These are phyloP conservation scores for Myotis pilosus DNA, from an alignment of 2,797 vertebrate species.

Conservation along the genomic window DNA sequence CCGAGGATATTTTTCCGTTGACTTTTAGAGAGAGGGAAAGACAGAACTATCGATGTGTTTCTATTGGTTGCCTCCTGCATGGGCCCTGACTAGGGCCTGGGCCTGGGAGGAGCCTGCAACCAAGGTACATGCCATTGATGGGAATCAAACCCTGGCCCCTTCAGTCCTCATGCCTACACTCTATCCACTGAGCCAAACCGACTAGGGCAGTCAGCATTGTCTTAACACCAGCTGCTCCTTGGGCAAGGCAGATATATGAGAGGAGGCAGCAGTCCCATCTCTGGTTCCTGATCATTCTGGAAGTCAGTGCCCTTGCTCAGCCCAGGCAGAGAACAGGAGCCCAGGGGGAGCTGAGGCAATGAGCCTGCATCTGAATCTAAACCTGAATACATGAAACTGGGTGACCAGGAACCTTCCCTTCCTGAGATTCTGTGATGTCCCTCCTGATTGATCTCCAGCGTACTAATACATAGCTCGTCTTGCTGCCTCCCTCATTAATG, in stretches of 20 bases:
- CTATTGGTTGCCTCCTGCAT: no score
- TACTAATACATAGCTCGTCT: neutral
- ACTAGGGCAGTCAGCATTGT: neutral
- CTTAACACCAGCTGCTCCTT: neutral
- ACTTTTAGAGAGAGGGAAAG: no score
- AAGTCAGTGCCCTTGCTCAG: neutral
- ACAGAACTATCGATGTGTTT: no score
- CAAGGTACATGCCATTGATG: no score
- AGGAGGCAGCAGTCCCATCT: neutral
- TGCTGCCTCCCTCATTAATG: neutral
- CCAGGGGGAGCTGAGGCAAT: neutral
- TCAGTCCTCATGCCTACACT: no score
- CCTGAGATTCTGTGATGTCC: neutral
- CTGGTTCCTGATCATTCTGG: neutral
- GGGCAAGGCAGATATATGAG: rapidly evolving
- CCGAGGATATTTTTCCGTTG: no score
- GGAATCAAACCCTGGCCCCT: no score
- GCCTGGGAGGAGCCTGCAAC: no score
- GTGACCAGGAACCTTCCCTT: neutral
- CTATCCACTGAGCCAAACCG: no score
- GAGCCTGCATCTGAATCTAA: neutral
- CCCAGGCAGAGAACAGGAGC: neutral
- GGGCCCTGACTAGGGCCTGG: no score
- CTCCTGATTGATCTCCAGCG: neutral
- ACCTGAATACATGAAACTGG: neutral